Percentiles rank a stretch among this genome's conserved stretches.
Evolutionary conservation across 2,113 vertebrate species (phyloP).

Genomic region (Octodon degus): DNA sequence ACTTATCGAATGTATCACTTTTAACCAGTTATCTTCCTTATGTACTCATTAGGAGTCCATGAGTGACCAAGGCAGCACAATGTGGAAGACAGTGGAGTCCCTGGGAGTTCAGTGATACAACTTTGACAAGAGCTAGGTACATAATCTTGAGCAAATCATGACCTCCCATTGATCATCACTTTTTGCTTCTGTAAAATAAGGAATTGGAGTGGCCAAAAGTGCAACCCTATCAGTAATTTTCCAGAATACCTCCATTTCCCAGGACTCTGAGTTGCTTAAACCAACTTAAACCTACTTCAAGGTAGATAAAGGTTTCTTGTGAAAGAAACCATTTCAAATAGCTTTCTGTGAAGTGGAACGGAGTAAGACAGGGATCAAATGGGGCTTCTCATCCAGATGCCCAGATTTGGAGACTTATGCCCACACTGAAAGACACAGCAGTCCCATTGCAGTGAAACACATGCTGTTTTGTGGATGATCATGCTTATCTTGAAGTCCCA

Average conservation of each 20-base stretch:
- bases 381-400: background rate
- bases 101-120: background rate
- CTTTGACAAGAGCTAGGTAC: background rate
- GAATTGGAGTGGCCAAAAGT: background rate
- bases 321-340: background rate
- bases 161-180: background rate
- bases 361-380: background rate
- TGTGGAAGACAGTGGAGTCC: background rate
- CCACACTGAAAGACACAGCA: background rate
- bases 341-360: background rate
- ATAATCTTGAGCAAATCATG: background rate
- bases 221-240: background rate
- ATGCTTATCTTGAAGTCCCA: background rate
- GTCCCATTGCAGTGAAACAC: background rate
- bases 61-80: background rate
- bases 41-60: background rate
- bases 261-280: background rate
- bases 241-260: background rate
- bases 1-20: background rate
- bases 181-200: constrained; percentile 19
- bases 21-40: constrained; percentile 22
- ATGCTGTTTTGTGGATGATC: background rate
- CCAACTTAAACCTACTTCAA: background rate
- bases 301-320: background rate
- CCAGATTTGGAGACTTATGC: background rate